These are phyloP conservation scores for Nannoperca obscura DNA, from an alignment of 2,797 vertebrate species.

Conservation along the genomic window DNA sequence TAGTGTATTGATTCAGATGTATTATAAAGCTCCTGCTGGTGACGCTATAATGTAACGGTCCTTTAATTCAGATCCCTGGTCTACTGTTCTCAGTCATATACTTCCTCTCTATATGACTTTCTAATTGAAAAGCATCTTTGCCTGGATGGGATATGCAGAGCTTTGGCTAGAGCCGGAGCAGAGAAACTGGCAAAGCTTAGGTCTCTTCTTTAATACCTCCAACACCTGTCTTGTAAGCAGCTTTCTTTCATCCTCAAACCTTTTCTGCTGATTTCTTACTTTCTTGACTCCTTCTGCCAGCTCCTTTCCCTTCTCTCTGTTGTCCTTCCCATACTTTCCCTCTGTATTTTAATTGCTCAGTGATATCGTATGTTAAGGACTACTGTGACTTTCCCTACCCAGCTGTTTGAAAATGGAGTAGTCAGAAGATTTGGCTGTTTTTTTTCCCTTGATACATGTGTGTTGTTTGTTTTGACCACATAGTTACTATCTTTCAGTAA, in stretches of 20 bases:
- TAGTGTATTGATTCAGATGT: slow-evolving; percentile 14
- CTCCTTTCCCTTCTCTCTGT: slow-evolving; percentile 47
- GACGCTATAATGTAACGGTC: slow-evolving; percentile 22
- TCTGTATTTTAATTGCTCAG: slow-evolving; percentile 70
- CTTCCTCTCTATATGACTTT: slow-evolving; percentile 9
- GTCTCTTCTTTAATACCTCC: slow-evolving; percentile 73
- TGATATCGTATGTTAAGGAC: slow-evolving; percentile 71
- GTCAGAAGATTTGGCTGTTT: slow-evolving; percentile 69
- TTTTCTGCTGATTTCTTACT: slow-evolving; percentile 75
- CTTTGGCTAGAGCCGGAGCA: slow-evolving; percentile 50
- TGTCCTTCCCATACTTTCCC: slow-evolving; percentile 53
- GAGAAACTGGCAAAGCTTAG: slow-evolving; percentile 54
- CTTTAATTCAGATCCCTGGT: slow-evolving; percentile 34
- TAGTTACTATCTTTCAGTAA: background rate
- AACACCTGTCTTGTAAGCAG: slow-evolving; percentile 75
- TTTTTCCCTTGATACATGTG: background rate
- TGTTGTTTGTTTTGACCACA: background rate
- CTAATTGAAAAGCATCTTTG: slow-evolving; percentile 73
- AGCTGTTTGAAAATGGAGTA: slow-evolving; percentile 67
- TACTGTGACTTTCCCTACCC: slow-evolving; percentile 65
- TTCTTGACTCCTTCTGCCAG: slow-evolving; percentile 58
- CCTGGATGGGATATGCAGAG: slow-evolving; percentile 43
- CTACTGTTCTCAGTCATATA: slow-evolving; percentile 17
- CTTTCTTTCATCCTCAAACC: slow-evolving; percentile 66
- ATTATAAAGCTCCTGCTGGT: slow-evolving; percentile 43